Conservation (phyloP, 2,113 vertebrate genomes). For the Sphaerodactylus townsendi region DNA sequence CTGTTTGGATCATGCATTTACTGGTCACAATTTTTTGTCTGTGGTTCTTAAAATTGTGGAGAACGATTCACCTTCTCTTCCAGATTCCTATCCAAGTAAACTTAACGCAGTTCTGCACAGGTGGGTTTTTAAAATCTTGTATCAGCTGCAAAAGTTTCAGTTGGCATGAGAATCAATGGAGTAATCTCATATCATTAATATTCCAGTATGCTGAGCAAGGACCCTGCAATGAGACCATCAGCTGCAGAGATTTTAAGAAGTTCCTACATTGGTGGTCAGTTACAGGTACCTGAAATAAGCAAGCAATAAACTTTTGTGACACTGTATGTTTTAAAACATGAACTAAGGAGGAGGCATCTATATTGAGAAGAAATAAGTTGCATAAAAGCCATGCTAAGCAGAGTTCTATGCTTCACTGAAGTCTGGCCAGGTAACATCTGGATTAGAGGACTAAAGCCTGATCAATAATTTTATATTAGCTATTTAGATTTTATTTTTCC, state of each 20-base stretch:
- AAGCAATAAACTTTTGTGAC: neutral
- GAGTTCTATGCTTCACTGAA: too few relatives aligned
- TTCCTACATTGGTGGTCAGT: slow-evolving; percentile 72
- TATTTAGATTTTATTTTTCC: too few relatives aligned
- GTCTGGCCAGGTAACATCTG: too few relatives aligned
- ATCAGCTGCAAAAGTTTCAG: neutral
- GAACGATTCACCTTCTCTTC: slow-evolving; percentile 79
- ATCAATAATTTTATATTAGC: too few relatives aligned
- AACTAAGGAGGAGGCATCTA: neutral
- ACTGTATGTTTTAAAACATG: neutral
- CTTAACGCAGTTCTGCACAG: slow-evolving; percentile 79
- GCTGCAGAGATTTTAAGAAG: slow-evolving; percentile 78
- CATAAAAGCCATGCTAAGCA: neutral
- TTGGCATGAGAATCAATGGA: slow-evolving; percentile 10
- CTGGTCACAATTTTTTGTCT: slow-evolving; percentile 82
- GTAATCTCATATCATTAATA: slow-evolving; percentile 29
- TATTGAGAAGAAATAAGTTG: neutral
- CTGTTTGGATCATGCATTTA: slow-evolving; percentile 84
- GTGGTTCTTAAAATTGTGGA: slow-evolving; percentile 85
- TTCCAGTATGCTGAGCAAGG: slow-evolving; percentile 83
- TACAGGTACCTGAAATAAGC: slow-evolving; percentile 69
- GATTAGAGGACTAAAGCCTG: too few relatives aligned
- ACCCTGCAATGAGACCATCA: slow-evolving; percentile 74
- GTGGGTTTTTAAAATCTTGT: slow-evolving; percentile 59
- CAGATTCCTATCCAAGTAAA: slow-evolving; percentile 70